Evolutionary conservation across 2,113 vertebrate genomes (phyloP), one percentile per base, ranked within the genome.

Genomic region (Heterotilapia buettikoferi): DNA sequence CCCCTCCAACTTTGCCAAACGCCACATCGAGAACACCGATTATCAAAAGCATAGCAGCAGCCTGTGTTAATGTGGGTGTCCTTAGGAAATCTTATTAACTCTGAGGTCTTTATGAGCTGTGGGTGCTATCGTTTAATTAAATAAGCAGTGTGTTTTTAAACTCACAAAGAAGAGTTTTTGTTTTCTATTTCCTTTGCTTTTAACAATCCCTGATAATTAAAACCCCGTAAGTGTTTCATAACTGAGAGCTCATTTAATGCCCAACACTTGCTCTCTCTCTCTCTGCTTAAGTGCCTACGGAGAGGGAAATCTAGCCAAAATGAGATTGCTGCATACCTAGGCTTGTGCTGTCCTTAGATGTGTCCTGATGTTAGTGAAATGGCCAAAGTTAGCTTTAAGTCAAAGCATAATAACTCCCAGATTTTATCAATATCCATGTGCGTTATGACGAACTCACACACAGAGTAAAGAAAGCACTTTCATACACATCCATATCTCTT

Each of bases 141-240:
- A 94, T 94, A 84, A 91, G 87, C 86, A 87, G 86, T 56, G 85
- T 92, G 89, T 93, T 95, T 95, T 91, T 59, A 86, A 91, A 87
- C 91, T 95, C 93, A 87, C 94, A 93, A 95, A 93, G 87, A 94
- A 93, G 86, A 93, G 84, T 73, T 91, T 93, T 93, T 68, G 63
- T 68, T 40, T 91, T 95, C 89, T 84, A 90, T 91, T 94, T 91
- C 79, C 91, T 90, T 57, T 84, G 90, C 92, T 94, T 92, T 95
- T 87, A 93, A 89, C 91, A 63, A 84, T 90, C 88, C 78, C 45
- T 26, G 88, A 90, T 95, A 93, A 96, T 93, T 94, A 95, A 95
- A 95, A 84, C 84, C 61, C 84, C 81, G 40, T 84, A 94, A 95
- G 94, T 95, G 94, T 96, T 96, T 96, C 89, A 95, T 96, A 95